phyloP scores from a whole-genome alignment of 2,888 invertebrate genomes.

The Sussaba pulchella region DNA sequence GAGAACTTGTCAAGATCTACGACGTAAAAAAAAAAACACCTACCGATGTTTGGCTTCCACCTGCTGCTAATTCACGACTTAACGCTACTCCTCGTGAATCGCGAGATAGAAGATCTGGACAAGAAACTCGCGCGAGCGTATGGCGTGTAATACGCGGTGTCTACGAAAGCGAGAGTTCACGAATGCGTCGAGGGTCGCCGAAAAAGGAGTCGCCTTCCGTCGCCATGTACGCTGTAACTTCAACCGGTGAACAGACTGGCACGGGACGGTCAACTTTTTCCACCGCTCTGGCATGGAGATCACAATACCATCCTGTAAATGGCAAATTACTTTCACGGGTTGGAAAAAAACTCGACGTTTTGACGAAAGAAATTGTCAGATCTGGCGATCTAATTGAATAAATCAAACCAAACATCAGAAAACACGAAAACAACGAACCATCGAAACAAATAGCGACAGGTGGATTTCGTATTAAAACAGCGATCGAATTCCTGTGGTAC shows the following conservation, averaged over 20 bases:
- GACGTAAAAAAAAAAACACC: conserved; percentile 24
- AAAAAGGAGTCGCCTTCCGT: conserved; percentile 54
- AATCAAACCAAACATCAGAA: not conserved
- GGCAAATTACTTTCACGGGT: conserved; percentile 23
- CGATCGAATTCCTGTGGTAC: not conserved
- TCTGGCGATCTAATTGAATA: not conserved
- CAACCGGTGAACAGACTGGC: conserved; percentile 32
- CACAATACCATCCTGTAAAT: conserved; percentile 14
- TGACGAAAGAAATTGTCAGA: not conserved
- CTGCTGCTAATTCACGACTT: conserved; percentile 55
- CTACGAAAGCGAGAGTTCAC: conserved; percentile 56
- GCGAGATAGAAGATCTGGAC: conserved; percentile 54
- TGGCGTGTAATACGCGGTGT: conserved; percentile 44
- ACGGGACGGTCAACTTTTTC: conserved; percentile 34
- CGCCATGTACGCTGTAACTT: conserved; percentile 23
- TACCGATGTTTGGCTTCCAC: conserved; percentile 56
- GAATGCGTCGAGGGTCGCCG: conserved; percentile 45
- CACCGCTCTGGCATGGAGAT: conserved; percentile 20
- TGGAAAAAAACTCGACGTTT: conserved; percentile 11
- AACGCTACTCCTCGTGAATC: conserved; percentile 44
- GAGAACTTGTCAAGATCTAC: conserved; percentile 30
- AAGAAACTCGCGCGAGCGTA: conserved; percentile 50
- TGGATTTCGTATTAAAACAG: not conserved
- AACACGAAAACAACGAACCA: not conserved
- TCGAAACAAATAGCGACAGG: not conserved